Base-by-base conservation (phyloP, 2,888 invertebrate genomes). In the Leptopilina myrica region DNA sequence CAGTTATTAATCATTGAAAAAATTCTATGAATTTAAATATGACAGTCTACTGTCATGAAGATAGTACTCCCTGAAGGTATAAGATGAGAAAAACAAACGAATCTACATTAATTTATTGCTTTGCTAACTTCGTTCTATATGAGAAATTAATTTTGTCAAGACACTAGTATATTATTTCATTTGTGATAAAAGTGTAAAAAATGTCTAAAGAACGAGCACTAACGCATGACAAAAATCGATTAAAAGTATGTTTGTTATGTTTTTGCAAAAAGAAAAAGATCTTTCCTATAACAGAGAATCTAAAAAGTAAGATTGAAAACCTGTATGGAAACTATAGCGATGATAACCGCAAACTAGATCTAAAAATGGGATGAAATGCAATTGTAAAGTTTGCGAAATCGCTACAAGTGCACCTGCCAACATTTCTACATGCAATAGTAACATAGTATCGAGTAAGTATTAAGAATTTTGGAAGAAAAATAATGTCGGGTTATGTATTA, bases 361-460 rank as follows among this genome's bases (percentile, higher is more conserved):
- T 65, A 65, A 65, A 40, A 26, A 65, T 65, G 65, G 65, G 9
- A 14, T n/a, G 40, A 7, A 65, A 12, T 65, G 65, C 65, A 15
- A 65, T 5, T 65, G 65, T 65, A 65, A 65, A 65, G 26, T 65
- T 65, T 65, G 65, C 65, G 15, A 65, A 65, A 65, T 65, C 26
- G 65, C 65, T 65, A 15, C 8, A 65, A 65, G 40, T 15, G 12
- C 15, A 65, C 65, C 65, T 65, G 65, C 26, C 9, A 65, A 65
- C 12, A 65, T 65, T 65, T 65, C 65, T 65, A 15, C 65, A n/a
- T 15, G 15, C 26, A 15, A 9, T 65, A n/a, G 65, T 65, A 65
- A 26, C 6, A 65, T 11, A 65, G 15, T 1, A 40, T 65, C 65
- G 65, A 65, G 65, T 65, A 65, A 40, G 65, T 65, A 65, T 65